These are phyloP conservation scores for Tapirus terrestris DNA, from an alignment of 2,113 vertebrate species.

Conservation along the genomic window DNA sequence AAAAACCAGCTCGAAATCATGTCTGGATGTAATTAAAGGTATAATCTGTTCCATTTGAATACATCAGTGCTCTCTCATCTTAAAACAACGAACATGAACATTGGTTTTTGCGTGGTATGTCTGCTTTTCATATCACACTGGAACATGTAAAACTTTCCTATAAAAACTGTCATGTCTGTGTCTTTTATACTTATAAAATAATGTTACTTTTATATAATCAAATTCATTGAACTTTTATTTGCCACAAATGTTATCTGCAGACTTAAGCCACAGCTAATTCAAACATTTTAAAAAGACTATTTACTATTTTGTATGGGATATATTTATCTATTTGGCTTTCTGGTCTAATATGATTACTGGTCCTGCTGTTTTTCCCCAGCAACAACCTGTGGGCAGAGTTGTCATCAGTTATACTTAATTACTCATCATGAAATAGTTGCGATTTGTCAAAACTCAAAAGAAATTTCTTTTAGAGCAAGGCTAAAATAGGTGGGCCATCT, in stretches of 20 bases:
- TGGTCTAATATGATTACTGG: slow-evolving; percentile 48
- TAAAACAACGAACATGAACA: slow-evolving; percentile 88
- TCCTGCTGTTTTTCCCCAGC: slow-evolving; percentile 64
- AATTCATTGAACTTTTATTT: slow-evolving; percentile 59
- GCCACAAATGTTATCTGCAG: slow-evolving; percentile 67
- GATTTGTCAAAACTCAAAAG: slow-evolving; percentile 80
- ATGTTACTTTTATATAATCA: slow-evolving; percentile 40
- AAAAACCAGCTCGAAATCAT: slow-evolving; percentile 86
- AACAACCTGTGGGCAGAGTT: slow-evolving; percentile 81
- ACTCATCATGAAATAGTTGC: slow-evolving; percentile 76
- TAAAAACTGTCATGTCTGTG: slow-evolving; percentile 76
- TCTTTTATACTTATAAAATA: slow-evolving; percentile 27
- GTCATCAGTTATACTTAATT: slow-evolving; percentile 80
- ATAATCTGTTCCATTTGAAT: slow-evolving; percentile 88
- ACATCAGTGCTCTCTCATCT: slow-evolving; percentile 84
- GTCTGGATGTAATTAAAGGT: slow-evolving; percentile 89
- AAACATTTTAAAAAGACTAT: slow-evolving; percentile 57
- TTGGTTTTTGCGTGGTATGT: slow-evolving; percentile 83
- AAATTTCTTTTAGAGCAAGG: slow-evolving; percentile 73
- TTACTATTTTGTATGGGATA: slow-evolving; percentile 58
- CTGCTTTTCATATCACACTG: slow-evolving; percentile 77
- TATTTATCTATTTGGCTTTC: slow-evolving; percentile 54
- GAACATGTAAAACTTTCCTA: slow-evolving; percentile 48
- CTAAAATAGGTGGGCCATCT: slow-evolving; percentile 69
- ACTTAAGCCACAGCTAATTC: slow-evolving; percentile 70